Evolutionary conservation across 2,888 invertebrate species (phyloP).

Genomic region (Chalcosyrphus nemorum): DNA sequence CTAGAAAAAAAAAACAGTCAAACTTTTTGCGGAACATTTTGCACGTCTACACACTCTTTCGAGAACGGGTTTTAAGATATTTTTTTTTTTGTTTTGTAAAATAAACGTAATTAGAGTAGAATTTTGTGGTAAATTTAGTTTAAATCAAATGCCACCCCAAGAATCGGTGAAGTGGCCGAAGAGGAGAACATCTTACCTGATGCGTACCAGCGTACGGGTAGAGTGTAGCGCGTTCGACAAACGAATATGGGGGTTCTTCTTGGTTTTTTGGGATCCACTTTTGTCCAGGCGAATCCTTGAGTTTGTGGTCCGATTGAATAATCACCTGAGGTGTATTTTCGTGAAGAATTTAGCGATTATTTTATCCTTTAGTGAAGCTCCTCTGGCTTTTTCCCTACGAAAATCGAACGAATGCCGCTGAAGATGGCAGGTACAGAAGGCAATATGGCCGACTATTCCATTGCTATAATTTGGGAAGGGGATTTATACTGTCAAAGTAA

Average conservation of each 20-base stretch:
- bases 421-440: conserved; percentile 11
- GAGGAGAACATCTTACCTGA: conserved; percentile 71
- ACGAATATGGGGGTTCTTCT: too few species aligned
- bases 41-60: conserved; percentile 62
- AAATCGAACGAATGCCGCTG: conserved; percentile 70
- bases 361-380: not conserved
- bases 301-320: conserved; percentile 7
- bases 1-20: conserved; percentile 28
- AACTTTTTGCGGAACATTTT: conserved; percentile 45
- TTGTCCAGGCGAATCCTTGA: conserved; percentile 38
- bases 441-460: conserved; percentile 61
- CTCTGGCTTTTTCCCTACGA: conserved; percentile 36
- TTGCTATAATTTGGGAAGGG: conserved; percentile 12
- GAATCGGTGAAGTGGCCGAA: conserved; percentile 40
- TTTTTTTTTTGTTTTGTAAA: conserved; percentile 53
- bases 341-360: not conserved
- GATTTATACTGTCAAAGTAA: too few species aligned
- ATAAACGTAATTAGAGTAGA: conserved; percentile 66
- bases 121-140: too few species aligned
- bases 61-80: too few species aligned
- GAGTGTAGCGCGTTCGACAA: conserved; percentile 59
- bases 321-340: not conserved
- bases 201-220: conserved; percentile 65
- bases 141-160: conserved; percentile 53
- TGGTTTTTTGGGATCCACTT: conserved; percentile 41